Base-by-base conservation (phyloP, 2,797 vertebrate species). In the Helicolenus hilgendorfi region DNA sequence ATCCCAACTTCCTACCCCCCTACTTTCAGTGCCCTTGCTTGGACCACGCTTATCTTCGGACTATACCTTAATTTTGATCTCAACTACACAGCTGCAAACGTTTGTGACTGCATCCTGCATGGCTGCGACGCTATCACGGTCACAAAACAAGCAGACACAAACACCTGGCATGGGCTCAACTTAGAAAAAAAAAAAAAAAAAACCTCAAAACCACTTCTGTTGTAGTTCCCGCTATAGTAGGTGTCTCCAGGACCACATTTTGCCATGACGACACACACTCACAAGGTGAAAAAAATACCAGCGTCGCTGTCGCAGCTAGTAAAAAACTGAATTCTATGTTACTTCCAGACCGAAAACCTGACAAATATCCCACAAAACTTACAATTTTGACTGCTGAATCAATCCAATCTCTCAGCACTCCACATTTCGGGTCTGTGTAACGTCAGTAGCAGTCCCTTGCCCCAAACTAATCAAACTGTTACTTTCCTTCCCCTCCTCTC, bases 401-500 rank as follows among this genome's bases (percentile, higher is more conserved):
- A 79, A 53, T 81, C 79, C 63, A 71, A 24, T 80, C 41, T 79
- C 60, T 77, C 77, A 55, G 33, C 74, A 56, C 79, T 79, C 26
- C 70, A 77, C 79, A 79, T 65, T 63, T 69, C 27, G n/a, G 11
- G 60, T 55, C 90, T 92, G 89, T 87, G 84, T 88, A 79, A 70
- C 24, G 71, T 92, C 84, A 86, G 84, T 18, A 82, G 85, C 87
- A 85, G 75, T 65, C 72, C 73, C 29, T 68, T 70, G 20, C 24
- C 74, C 62, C 75, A 81, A 74, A 91, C 89, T 83, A 89, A 92
- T 92, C 85, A 86, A 85, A 88, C 76, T 35, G 35, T 64, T 85
- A 72, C 88, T 83, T 72, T 84, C 72, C 67, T 69, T 84, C 73
- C 77, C 24, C 59, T 76, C 68, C 74, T 72, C 81, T 75, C 80